Base-by-base conservation (phyloP, 2,113 vertebrate species). In the Callaeas wilsoni region DNA sequence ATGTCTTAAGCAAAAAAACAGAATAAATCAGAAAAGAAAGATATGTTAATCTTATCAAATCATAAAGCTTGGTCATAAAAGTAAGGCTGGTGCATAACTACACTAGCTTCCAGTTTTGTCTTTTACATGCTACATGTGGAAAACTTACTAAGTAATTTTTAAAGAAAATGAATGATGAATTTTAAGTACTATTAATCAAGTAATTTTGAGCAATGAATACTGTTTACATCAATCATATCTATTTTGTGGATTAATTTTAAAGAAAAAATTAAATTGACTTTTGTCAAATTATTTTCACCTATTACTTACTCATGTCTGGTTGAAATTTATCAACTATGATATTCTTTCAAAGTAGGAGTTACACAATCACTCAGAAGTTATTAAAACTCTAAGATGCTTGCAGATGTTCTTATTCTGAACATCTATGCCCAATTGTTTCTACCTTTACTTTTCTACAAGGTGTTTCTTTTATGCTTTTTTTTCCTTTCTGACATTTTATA, bases 381-480 rank as follows among this genome's bases (percentile, higher is more conserved):
- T 67, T 82, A 27, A 82, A 92, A 44, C 14, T 64, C 52, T 84
- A 64, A 91, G 82, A 53, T 64, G 44, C 6, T 78, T 71, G 47
- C 16, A 71, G 26, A 42, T 74, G 20, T 11, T 67, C 80, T 91
- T 50, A 39, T 81, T 94, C 35, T 41, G n/a, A 92, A 57, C 15
- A 14, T 41, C 16, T 21, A 18, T 33, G 47, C 9, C 4, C 0
- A 79, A 46, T 46, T 0, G 7, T 80, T 88, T 90, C 15, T 65
- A 46, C 4, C 6, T 8, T 27, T 67, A 50, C 2, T 79, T 73
- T 83, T 76, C 23, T 12, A n/a, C 12, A 70, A 47, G 4, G 3
- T 3, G 0, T 18, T 52, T 26, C 1, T 35, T 57, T 30, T 42
- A 5, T 19, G 14, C 7, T 53, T 25, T 41, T 33, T 22, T 35